Conservation (phyloP, 2,888 invertebrate genomes). For the Eupithecia abbreviata region DNA sequence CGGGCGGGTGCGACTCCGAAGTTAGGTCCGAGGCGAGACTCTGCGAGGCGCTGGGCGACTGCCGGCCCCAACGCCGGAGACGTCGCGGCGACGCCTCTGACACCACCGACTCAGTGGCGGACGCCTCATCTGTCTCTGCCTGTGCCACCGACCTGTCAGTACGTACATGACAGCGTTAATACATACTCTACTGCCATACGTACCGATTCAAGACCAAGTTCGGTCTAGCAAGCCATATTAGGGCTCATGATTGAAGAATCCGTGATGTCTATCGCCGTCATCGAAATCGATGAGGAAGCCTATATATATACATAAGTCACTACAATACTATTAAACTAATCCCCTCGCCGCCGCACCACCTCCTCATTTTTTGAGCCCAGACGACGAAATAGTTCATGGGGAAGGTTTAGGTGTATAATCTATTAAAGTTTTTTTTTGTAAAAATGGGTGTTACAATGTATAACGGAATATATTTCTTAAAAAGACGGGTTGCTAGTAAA, state of each 20-base stretch:
- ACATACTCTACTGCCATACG: too few species aligned
- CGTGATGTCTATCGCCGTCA: too few species aligned
- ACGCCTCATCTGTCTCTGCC: neutral
- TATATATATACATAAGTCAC: neutral
- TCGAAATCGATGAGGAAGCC: too few species aligned
- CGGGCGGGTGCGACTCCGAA: slow-evolving; percentile 4
- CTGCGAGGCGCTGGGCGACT: neutral
- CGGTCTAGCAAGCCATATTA: too few species aligned
- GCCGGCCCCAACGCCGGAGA: neutral
- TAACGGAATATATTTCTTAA: neutral
- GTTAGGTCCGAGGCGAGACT: slow-evolving; percentile 11
- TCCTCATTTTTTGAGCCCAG: neutral
- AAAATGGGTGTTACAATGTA: neutral
- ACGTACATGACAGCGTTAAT: neutral
- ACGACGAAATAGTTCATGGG: neutral
- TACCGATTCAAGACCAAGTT: too few species aligned
- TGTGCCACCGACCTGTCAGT: neutral
- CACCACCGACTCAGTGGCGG: neutral
- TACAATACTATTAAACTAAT: neutral
- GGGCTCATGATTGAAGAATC: too few species aligned
- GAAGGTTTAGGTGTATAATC: neutral
- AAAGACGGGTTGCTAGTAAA: neutral
- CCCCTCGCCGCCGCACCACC: too few species aligned
- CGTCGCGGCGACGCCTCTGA: slow-evolving; percentile 12
- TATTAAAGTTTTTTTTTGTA: neutral